Conservation (phyloP, 2,113 vertebrate genomes). For the Thalassoma bifasciatum region DNA sequence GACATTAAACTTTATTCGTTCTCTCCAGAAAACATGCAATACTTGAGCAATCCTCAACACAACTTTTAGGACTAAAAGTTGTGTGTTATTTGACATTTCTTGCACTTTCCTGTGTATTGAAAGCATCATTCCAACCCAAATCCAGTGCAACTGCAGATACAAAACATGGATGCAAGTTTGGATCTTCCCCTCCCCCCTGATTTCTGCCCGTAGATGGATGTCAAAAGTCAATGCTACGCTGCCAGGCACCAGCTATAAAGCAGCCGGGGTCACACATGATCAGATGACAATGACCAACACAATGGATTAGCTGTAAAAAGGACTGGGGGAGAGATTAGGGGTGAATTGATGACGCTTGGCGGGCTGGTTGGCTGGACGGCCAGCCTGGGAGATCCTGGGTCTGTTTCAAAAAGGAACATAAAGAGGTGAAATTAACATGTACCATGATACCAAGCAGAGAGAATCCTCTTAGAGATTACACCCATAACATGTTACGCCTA, state of each 20-base stretch:
- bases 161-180: not conserved
- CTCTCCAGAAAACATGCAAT: not conserved
- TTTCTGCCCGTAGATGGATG: slow-evolving; percentile 39
- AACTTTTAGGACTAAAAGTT: not conserved
- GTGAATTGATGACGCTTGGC: slow-evolving; percentile 75
- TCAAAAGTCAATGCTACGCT: slow-evolving; percentile 47
- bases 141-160: no score
- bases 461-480: slow-evolving; percentile 82
- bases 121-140: not conserved
- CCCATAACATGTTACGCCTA: slow-evolving; percentile 77
- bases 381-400: slow-evolving; percentile 63
- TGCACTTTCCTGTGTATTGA: not conserved
- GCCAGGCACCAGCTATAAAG: slow-evolving; percentile 54
- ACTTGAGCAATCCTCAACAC: not conserved
- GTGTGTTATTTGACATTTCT: not conserved
- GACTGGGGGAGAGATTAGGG: slow-evolving; percentile 72
- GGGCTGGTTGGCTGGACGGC: slow-evolving; percentile 46
- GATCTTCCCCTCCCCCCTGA: not conserved
- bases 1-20: not conserved
- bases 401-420: slow-evolving; percentile 75
- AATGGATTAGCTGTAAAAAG: slow-evolving; percentile 77
- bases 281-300: slow-evolving; percentile 80
- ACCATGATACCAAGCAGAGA: slow-evolving; percentile 78
- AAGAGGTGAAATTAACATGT: slow-evolving; percentile 80
- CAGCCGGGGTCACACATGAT: slow-evolving; percentile 74